Evolutionary conservation across 2,888 invertebrate species (phyloP).

Genomic region (Lochmaea capreae): DNA sequence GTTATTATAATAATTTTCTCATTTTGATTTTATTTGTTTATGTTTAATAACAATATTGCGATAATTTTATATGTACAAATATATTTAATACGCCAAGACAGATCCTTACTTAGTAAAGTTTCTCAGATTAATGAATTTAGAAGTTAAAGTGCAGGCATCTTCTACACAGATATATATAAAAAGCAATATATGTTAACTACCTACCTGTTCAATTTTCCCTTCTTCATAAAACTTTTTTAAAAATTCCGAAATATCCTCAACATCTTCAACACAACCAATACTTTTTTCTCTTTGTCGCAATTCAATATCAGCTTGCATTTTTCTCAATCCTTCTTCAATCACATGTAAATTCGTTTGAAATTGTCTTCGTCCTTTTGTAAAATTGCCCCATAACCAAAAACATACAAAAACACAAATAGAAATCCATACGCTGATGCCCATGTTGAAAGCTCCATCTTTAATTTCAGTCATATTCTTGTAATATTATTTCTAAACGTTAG

Average conservation of each 20-base stretch:
- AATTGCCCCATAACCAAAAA: conserved; percentile 58
- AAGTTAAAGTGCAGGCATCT: too few species aligned
- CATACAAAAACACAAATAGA: conserved; percentile 57
- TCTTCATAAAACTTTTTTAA: conserved; percentile 41
- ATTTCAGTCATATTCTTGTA: background rate
- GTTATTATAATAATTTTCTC: too few species aligned
- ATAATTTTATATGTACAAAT: too few species aligned
- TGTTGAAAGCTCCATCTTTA: conserved; percentile 38
- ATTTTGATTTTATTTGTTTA: too few species aligned
- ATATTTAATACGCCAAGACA: too few species aligned
- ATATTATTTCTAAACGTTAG: background rate
- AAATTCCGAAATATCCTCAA: conserved; percentile 49
- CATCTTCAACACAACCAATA: conserved; percentile 50
- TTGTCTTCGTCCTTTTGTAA: conserved; percentile 57
- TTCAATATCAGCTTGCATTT: conserved; percentile 59
- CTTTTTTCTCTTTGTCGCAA: conserved; percentile 52
- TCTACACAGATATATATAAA: background rate
- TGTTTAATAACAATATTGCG: too few species aligned
- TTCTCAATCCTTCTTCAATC: conserved; percentile 61
- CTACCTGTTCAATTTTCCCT: conserved; percentile 30
- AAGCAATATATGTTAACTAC: conserved; percentile 22
- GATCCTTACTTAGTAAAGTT: too few species aligned
- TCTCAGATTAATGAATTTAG: too few species aligned
- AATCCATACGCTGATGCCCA: conserved; percentile 55
- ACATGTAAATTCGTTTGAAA: conserved; percentile 59